Base-by-base conservation (phyloP, 2,797 vertebrate species). In the Pangasius sanitwongsei region DNA sequence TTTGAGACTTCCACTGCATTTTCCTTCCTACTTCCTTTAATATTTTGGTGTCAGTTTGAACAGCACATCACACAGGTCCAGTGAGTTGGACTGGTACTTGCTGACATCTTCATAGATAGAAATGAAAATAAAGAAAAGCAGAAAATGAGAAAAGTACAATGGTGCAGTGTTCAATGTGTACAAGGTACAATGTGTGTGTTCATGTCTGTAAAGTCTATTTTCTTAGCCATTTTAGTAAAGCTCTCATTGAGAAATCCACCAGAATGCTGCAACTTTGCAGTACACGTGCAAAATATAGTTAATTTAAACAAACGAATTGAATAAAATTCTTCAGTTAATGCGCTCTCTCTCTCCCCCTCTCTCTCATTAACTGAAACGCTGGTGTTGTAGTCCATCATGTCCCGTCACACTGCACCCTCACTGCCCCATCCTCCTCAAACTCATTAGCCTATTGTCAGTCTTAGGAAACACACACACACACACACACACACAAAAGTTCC, bases 391-490 rank as follows among this genome's bases (percentile, higher is more conserved):
- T 48, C 89, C 89, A 87, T 86, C 82, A 25, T 90, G 89, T 92
- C 77, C 90, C 85, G 86, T 90, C 70, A 83, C 77, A 90, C 72
- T 37, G 59, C 65, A 77, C 89, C 86, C 89, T 89, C 50, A 61
- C 15, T 81, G 89, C 87, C 75, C 75, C 74, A 85, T 86, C 44
- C 84, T 89, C 82, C 81, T 88, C 86, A 87, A 92, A 92, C 89
- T 91, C 90, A 92, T 91, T 88, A 92, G 61, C 86, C 72, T 83
- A 57, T 59, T 75, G 87, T 86, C 80, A 85, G 67, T 90, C 86
- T 86, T 75, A 41, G 83, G 70, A 89, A 86, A 87, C 55, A 80
- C 20, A 83, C 81, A 82, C 80, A 82, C 80, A 50, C 37, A 86
- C 57, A 55, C 69, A 86, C 48, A 67, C 6, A 8, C 44, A 8